Percentiles rank a stretch among this genome's conserved stretches.
These are phyloP conservation scores for Dicrostonyx torquatus DNA, from an alignment of 2,797 vertebrate species.

Conservation along the genomic window DNA sequence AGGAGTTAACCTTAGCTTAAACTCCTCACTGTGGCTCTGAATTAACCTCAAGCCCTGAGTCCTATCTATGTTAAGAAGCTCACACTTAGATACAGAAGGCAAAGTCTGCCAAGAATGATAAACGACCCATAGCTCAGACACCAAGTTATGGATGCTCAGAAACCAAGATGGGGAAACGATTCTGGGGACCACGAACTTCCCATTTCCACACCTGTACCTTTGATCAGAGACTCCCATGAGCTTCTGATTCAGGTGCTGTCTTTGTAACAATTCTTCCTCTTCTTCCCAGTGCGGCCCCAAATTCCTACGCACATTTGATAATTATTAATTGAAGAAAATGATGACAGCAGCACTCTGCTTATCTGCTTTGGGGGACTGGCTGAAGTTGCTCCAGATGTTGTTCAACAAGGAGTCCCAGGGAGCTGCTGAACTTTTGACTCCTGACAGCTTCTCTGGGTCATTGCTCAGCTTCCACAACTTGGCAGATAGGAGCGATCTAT, in stretches of 20 bases:
- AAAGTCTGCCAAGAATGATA: not conserved
- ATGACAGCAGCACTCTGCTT: constrained; percentile 67
- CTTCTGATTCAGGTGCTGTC: not conserved
- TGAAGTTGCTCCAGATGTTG: constrained; percentile 33
- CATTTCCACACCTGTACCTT: not conserved
- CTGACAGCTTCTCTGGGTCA: constrained; percentile 65
- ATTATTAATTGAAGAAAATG: constrained; percentile 76
- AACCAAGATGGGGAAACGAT: too few relatives aligned
- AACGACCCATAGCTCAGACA: not conserved
- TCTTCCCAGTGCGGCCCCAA: not conserved
- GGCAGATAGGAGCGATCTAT: constrained; percentile 64
- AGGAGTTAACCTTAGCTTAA: not conserved
- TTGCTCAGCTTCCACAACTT: constrained; percentile 51
- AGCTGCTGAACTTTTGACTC: constrained; percentile 78
- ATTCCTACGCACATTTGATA: constrained; percentile 50
- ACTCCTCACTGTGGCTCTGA: not conserved
- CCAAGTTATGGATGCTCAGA: too few relatives aligned
- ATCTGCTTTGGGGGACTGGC: constrained; percentile 55
- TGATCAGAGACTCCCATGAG: not conserved
- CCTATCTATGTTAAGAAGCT: not conserved
- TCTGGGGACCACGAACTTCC: fast-evolving
- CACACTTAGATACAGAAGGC: not conserved
- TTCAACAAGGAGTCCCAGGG: constrained; percentile 36
- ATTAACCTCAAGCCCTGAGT: not conserved
- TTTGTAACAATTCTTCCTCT: not conserved